Evolutionary conservation across 2,797 vertebrate species (phyloP).

Genomic region (Enteromius paludinosus): DNA sequence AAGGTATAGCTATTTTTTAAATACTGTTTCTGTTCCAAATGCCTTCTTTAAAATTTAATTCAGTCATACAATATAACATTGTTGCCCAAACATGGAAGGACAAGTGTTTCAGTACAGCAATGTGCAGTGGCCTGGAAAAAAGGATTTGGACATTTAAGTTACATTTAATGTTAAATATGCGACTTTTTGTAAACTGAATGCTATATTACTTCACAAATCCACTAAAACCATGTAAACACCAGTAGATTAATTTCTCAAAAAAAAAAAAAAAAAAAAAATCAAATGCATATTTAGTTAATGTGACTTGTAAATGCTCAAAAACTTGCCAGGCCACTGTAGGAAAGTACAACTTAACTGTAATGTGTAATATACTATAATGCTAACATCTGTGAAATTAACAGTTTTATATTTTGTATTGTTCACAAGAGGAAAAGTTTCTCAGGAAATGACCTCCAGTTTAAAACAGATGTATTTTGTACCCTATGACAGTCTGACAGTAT

Average conservation of each 20-base stretch:
- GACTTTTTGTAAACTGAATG: neutral
- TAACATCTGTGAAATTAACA: constrained; percentile 13
- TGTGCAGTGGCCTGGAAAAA: neutral
- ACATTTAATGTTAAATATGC: neutral
- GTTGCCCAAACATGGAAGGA: constrained; percentile 5
- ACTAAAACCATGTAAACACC: neutral
- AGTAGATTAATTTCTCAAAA: neutral
- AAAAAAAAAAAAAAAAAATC: rapidly evolving
- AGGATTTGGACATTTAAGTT: neutral
- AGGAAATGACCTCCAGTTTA: constrained; percentile 21
- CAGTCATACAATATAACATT: neutral
- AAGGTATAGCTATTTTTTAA: constrained; percentile 5
- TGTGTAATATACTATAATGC: neutral
- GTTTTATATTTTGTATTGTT: neutral
- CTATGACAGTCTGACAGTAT: constrained; percentile 11
- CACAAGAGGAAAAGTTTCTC: neutral
- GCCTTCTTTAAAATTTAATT: constrained; percentile 10
- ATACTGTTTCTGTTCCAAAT: neutral
- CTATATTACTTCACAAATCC: neutral
- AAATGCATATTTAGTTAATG: neutral
- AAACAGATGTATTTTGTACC: constrained; percentile 1
- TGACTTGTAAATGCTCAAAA: neutral
- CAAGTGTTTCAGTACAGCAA: neutral
- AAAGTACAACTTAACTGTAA: neutral
- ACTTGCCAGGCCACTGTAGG: neutral